Conservation (phyloP, 1,140 invertebrate species). For the Euglossa dilemma region DNA sequence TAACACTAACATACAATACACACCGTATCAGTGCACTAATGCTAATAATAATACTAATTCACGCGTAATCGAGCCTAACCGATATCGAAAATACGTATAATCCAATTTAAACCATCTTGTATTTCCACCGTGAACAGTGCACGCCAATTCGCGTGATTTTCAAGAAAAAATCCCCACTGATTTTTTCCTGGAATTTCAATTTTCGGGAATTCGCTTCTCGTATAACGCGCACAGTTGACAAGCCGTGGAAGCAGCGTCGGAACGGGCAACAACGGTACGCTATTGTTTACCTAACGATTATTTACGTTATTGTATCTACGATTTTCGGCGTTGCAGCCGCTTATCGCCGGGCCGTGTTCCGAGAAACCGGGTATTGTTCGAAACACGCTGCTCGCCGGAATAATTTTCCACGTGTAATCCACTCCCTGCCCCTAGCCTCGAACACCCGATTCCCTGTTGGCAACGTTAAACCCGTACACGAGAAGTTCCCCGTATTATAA, state of each 20-base stretch:
- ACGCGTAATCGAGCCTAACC: no score
- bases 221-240: neutral
- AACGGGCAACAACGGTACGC: neutral
- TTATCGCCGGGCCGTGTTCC: constrained; percentile 29
- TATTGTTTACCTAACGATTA: constrained; percentile 40
- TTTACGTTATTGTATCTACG: constrained; percentile 37
- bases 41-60: no score
- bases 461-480: neutral
- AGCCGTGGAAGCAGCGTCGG: neutral
- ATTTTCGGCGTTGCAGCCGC: constrained; percentile 43
- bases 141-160: neutral
- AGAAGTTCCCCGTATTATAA: constrained; percentile 27
- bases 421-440: neutral
- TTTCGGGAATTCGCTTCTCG: neutral
- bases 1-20: no score
- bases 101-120: no score
- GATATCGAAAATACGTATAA: no score
- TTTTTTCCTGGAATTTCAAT: neutral
- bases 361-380: constrained; percentile 29
- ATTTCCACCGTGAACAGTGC: no score
- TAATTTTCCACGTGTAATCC: constrained; percentile 47
- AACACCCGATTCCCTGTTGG: constrained; percentile 28
- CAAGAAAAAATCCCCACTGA: neutral
- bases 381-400: constrained; percentile 18
- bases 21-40: no score